Percentiles rank a stretch among this genome's conserved stretches.
Conservation (phyloP, 2,888 invertebrate genomes). For the Tetropium fuscum region DNA sequence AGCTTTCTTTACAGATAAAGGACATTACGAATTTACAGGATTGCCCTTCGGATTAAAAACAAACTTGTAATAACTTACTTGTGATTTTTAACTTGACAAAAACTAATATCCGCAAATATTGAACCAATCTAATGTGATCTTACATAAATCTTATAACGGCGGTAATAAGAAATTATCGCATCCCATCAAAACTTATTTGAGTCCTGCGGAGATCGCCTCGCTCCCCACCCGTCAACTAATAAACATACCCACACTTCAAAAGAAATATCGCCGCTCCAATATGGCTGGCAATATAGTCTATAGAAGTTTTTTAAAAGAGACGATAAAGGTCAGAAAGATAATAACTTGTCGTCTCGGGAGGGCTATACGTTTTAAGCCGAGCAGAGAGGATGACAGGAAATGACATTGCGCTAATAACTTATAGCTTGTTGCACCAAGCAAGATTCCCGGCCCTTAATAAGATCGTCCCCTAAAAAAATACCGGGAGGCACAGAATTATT, state of each 20-base stretch:
- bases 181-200: too few species aligned
- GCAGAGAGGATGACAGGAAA: constrained; percentile 33
- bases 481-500: too few species aligned
- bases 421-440: constrained; percentile 23
- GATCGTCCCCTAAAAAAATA: constrained; percentile 1
- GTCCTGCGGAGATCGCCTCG: too few species aligned
- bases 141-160: too few species aligned
- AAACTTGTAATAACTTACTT: too few species aligned
- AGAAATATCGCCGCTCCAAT: constrained; percentile 7
- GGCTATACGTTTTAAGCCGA: constrained; percentile 34
- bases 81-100: too few species aligned
- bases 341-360: constrained; percentile 40
- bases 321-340: constrained; percentile 39
- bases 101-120: too few species aligned
- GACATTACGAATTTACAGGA: too few species aligned
- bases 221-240: neutral
- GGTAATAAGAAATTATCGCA: too few species aligned
- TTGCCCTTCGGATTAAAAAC: too few species aligned
- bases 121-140: too few species aligned
- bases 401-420: constrained; percentile 34
- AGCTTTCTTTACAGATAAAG: too few species aligned
- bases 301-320: constrained; percentile 30
- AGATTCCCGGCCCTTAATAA: constrained; percentile 5
- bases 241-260: constrained; percentile 4
- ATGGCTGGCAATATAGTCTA: constrained; percentile 21